Base-by-base conservation (phyloP, 2,113 vertebrate genomes). In the Macrotis lagotis region DNA sequence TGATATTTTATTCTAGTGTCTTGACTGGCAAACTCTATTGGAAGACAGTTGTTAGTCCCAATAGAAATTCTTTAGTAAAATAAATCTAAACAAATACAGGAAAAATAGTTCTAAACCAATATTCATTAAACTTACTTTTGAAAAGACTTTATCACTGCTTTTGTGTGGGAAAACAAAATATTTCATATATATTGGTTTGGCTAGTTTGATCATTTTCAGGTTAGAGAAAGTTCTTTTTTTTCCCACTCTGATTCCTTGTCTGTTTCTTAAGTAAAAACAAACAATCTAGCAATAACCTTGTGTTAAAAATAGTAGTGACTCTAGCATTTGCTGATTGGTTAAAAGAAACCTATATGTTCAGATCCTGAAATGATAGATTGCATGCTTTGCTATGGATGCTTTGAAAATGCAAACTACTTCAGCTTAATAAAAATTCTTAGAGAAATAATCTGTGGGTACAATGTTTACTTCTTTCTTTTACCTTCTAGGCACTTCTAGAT, bases 391-490 rank as follows among this genome's bases (percentile, higher is more conserved):
- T 97, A 59, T 94, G 94, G 98, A 98, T 94, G 92, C 95, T 94
- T 98, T 93, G 97, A 98, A 98, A 98, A 98, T 98, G 96, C 93
- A 96, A 97, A 98, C 97, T 97, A 98, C 98, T 97, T 98, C 97
- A 97, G 93, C 49, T 96, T 96, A 95, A 97, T 96, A 96, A 98
- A 97, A 97, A 52, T 88, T 91, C 48, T 74, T 93, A 95, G 66
- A 95, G 89, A 95, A 93, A 97, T 96, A 96, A 97, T 96, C 94
- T 93, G 95, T 97, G 97, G 96, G 93, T 59, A 94, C 0, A 94
- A 94, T 96, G 96, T 95, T 98, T 93, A 88, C 74, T 97, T 97
- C 95, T 98, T 94, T 94, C 92, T 97, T 98, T 97, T 97, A 97
- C 93, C 93, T 97, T 83, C 37, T n/a, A n/a, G 66, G 66, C 37